Conservation (phyloP, 1,140 invertebrate genomes). For the Drosophila sechellia region DNA sequence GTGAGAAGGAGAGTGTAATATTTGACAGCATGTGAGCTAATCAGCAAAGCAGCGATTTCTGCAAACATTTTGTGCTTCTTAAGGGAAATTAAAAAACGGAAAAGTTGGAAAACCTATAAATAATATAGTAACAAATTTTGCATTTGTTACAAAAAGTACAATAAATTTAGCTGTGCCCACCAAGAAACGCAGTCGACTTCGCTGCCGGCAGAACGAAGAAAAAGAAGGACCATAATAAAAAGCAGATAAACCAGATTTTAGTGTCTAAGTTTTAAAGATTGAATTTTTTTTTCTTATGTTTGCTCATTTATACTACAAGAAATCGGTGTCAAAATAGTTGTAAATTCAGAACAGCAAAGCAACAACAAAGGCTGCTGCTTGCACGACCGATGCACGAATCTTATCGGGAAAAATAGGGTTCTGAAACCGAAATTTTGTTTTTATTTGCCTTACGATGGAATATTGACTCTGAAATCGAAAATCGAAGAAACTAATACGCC, state of each 20-base stretch:
- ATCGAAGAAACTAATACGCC: conserved; percentile 7
- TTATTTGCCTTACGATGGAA: conserved; percentile 12
- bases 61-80: conserved; percentile 45
- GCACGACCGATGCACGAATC: conserved; percentile 26
- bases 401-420: conserved; percentile 25
- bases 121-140: conserved; percentile 7
- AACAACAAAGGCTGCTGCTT: conserved; percentile 10
- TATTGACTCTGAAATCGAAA: conserved; percentile 27
- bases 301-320: neutral
- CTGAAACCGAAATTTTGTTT: conserved; percentile 30
- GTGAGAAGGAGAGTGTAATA: conserved; percentile 11
- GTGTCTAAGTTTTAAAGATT: conserved; percentile 1
- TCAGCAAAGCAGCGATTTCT: conserved; percentile 47
- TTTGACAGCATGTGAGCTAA: conserved; percentile 39
- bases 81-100: conserved; percentile 17
- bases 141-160: conserved; percentile 3
- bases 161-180: conserved; percentile 49
- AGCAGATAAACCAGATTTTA: conserved; percentile 9
- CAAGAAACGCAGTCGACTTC: conserved; percentile 34
- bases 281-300: neutral
- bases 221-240: conserved; percentile 5
- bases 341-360: neutral
- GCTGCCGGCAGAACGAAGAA: conserved; percentile 14
- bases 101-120: conserved; percentile 23
- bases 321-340: conserved; percentile 28